Conservation (phyloP, 2,797 vertebrate genomes). For the Nannoperca australis region DNA sequence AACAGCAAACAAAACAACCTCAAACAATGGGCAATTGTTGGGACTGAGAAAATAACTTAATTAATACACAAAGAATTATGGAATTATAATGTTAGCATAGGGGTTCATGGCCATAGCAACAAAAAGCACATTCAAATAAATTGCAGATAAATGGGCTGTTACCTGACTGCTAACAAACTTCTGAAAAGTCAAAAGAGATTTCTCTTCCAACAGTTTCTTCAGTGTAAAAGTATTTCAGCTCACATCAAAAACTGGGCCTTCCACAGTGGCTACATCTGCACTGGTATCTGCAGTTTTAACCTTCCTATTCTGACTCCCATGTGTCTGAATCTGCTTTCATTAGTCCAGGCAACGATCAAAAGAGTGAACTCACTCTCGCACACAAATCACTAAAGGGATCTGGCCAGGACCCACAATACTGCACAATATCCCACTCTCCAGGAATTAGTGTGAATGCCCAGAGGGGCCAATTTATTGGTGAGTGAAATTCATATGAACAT, state of each 20-base stretch:
- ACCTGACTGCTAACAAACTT: neutral
- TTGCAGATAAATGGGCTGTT: no score
- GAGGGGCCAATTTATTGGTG: slow-evolving; percentile 86
- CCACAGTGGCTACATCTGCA: slow-evolving; percentile 29
- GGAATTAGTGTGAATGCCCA: slow-evolving; percentile 82
- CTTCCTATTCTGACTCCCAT: slow-evolving; percentile 51
- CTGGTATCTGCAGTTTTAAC: slow-evolving; percentile 46
- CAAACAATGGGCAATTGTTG: no score
- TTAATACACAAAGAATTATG: no score
- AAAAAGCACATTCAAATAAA: no score
- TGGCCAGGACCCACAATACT: slow-evolving; percentile 64
- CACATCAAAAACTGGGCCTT: slow-evolving; percentile 43
- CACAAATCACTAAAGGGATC: slow-evolving; percentile 68
- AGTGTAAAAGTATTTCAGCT: slow-evolving; percentile 12
- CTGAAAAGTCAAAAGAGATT: slow-evolving; percentile 26
- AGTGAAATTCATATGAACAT: slow-evolving; percentile 83
- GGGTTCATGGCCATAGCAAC: no score
- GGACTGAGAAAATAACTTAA: no score
- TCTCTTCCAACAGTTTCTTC: slow-evolving; percentile 24
- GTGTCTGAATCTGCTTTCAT: slow-evolving; percentile 75
- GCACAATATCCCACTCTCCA: slow-evolving; percentile 70
- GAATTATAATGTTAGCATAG: no score
- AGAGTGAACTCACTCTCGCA: slow-evolving; percentile 61
- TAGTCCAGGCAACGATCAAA: slow-evolving; percentile 77
- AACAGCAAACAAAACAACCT: no score